Evolutionary conservation across 2,888 invertebrate genomes (phyloP), one percentile per base, ranked within the genome.

Genomic region (Mesoligia furuncula): DNA sequence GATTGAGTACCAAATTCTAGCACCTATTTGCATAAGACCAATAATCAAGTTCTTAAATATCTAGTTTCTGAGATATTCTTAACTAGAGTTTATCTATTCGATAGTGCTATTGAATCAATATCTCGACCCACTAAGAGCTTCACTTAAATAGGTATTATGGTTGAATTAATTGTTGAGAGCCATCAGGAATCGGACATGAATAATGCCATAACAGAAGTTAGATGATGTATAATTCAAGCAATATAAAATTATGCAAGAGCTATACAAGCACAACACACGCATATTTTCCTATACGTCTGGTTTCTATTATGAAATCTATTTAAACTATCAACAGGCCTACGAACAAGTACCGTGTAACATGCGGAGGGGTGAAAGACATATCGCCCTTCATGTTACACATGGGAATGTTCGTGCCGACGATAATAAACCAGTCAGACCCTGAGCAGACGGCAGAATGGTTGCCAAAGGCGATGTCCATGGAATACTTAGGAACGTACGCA

Each of bases 401-500:
- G 95, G 98, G 98, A 0, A 99, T 99, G 99, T 99, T 99, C 91
- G 97, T 99, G 75, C 99, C 99, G 0, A 98, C 99, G 0, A 96
- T 99, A 68, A 97, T 98, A 97, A 98, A 98, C 0, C 99, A 99
- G 94, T 98, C 98, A 15, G 98, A 98, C 0, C 95, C 98, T 57
- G 98, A 99, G 69, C 99, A 99, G 93, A 98, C 98, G 92, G 97
- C 97, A 3, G 97, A 98, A 90, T 99, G 99, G 99, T 96, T 99
- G 59, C 97, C 98, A 1, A 97, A 97, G 90, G 98, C 98, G 0
- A 57, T 98, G 98, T 97, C 97, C 95, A 89, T 98, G 98, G 89
- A 97, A 97, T 98, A 99, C 73, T 97, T 99, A 85, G 99, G 99
- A 75, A 99, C 99, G 20, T 99, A 99, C 93, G 99, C 99, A 67